These are phyloP conservation scores for Eclectus roratus DNA, from an alignment of 2,113 vertebrate genomes.

Conservation along the genomic window DNA sequence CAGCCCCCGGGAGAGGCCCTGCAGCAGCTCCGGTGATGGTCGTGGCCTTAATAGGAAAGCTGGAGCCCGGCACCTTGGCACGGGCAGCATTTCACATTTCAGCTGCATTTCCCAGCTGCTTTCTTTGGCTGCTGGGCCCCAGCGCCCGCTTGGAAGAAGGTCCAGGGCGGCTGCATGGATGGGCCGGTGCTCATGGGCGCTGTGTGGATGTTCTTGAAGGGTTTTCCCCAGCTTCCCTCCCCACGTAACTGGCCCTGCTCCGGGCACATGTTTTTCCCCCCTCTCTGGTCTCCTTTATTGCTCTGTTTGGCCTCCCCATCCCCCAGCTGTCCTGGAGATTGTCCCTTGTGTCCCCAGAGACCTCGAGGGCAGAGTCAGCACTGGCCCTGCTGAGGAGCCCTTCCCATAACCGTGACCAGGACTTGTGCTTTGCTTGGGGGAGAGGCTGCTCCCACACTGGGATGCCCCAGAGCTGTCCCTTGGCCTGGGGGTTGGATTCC, in stretches of 20 bases:
- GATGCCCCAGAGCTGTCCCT: not conserved
- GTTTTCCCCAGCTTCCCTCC: not conserved
- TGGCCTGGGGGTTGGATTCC: not conserved
- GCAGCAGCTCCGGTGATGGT: slow-evolving; percentile 43
- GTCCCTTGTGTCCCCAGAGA: not conserved
- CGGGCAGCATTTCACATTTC: slow-evolving; percentile 55
- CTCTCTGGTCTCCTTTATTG: not conserved
- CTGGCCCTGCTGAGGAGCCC: not conserved
- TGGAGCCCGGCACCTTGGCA: slow-evolving; percentile 56
- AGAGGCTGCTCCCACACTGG: not conserved
- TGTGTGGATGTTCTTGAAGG: not conserved
- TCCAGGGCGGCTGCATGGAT: not conserved
- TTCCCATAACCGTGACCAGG: not conserved
- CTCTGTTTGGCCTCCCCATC: not conserved
- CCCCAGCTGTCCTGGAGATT: not conserved
- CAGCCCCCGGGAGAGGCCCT: not conserved
- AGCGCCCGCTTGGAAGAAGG: slow-evolving; percentile 33
- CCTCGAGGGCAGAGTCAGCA: not conserved
- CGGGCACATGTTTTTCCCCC: fast-evolving
- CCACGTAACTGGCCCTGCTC: not conserved
- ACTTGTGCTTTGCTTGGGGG: not conserved
- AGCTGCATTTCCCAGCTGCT: slow-evolving; percentile 37
- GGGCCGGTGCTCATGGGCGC: fast-evolving
- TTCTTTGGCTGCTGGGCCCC: slow-evolving; percentile 53
- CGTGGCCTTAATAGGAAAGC: slow-evolving; percentile 69